These are phyloP conservation scores for Steinernema feltiae DNA, from an alignment of 1,140 invertebrate species.

Conservation along the genomic window DNA sequence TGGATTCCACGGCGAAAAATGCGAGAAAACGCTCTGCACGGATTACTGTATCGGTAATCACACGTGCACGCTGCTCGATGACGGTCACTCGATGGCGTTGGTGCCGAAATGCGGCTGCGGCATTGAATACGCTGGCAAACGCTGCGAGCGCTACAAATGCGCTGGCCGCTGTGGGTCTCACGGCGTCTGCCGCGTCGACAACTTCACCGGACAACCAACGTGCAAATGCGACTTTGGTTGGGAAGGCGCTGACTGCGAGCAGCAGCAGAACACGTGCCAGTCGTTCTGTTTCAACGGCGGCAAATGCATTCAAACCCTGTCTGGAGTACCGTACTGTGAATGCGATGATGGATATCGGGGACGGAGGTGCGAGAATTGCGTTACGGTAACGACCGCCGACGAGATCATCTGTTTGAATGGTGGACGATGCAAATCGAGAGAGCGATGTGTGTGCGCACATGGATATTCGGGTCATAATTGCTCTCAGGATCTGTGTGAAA, in stretches of 20 bases:
- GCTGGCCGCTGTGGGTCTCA: not conserved
- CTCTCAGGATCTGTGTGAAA: not conserved
- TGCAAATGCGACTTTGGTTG: slow-evolving; percentile 1
- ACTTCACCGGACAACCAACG: not conserved
- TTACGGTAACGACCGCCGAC: not conserved
- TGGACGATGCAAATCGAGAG: not conserved
- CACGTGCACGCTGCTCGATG: not conserved
- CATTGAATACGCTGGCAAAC: not conserved
- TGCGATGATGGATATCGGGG: not conserved
- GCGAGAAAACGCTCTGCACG: not conserved
- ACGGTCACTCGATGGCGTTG: not conserved
- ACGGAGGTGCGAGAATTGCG: not conserved
- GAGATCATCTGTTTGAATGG: slow-evolving; percentile 1
- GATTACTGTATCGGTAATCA: not conserved
- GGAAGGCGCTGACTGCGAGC: not conserved
- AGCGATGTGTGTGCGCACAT: not conserved
- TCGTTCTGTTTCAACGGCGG: slow-evolving; percentile 8
- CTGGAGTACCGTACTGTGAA: not conserved
- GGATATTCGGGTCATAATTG: not conserved
- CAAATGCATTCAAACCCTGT: not conserved
- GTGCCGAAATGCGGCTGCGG: not conserved
- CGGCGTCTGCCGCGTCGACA: not conserved
- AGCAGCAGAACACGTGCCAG: not conserved
- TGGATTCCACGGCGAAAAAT: not conserved
- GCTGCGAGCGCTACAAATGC: slow-evolving; percentile 5